phyloP scores from a whole-genome alignment of 2,113 vertebrate species.

The Carollia perspicillata region DNA sequence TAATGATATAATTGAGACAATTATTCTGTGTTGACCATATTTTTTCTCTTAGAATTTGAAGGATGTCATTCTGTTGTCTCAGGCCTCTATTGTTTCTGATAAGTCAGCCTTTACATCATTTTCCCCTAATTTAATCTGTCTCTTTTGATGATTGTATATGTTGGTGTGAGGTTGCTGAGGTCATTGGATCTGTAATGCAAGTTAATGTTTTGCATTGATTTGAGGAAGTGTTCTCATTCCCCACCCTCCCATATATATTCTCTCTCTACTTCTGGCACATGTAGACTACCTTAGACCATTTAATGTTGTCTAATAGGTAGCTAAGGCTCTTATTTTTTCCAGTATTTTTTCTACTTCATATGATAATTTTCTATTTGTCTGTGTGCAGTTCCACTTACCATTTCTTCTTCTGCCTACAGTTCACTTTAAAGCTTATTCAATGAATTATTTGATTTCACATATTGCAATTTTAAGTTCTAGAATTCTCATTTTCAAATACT shows the following conservation, averaged over 20 bases:
- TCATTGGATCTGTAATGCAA: neutral
- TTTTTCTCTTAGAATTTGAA: neutral
- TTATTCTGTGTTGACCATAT: neutral
- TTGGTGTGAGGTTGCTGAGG: neutral
- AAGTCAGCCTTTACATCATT: neutral
- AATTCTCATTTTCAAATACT: neutral
- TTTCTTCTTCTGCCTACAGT: neutral
- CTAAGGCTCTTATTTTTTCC: neutral
- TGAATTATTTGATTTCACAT: neutral
- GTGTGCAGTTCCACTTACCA: neutral
- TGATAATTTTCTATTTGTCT: neutral
- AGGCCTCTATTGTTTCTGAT: neutral
- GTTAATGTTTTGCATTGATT: conserved; percentile 6
- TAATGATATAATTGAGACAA: neutral
- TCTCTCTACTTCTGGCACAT: neutral
- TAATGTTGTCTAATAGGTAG: neutral
- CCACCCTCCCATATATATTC: neutral
- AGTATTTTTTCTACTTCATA: neutral
- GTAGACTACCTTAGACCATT: neutral
- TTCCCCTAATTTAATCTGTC: neutral
- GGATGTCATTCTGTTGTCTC: neutral
- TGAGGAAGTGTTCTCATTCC: neutral
- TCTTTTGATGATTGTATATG: neutral
- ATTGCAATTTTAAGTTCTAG: neutral
- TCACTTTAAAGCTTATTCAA: neutral